Conservation (phyloP, 2,888 invertebrate genomes). For the Trissolcus brochymenae region DNA sequence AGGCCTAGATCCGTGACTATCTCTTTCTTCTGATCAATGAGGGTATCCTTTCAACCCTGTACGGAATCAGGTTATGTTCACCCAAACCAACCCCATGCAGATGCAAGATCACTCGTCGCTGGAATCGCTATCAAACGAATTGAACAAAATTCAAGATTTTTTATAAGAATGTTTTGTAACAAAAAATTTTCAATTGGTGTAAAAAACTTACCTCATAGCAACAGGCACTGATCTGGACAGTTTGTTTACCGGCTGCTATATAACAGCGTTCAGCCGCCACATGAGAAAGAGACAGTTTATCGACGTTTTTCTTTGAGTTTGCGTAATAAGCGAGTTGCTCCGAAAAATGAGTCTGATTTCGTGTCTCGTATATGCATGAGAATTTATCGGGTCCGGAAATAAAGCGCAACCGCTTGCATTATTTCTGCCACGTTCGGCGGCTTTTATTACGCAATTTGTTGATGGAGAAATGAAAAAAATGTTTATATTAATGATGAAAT, state of each 20-base stretch:
- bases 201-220: slow-evolving; percentile 25
- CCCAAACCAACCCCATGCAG: slow-evolving; percentile 12
- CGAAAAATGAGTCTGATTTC: slow-evolving; percentile 44
- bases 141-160: too few relatives aligned
- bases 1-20: slow-evolving; percentile 60
- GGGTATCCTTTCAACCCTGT: slow-evolving; percentile 12
- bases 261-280: slow-evolving; percentile 36
- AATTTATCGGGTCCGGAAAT: slow-evolving; percentile 17
- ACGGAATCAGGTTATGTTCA: slow-evolving; percentile 32
- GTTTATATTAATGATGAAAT: too few relatives aligned
- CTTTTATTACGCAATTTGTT: background rate
- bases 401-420: slow-evolving; percentile 11
- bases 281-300: slow-evolving; percentile 66
- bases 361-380: slow-evolving; percentile 31
- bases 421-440: slow-evolving; percentile 3
- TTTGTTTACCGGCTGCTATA: slow-evolving; percentile 41
- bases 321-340: slow-evolving; percentile 71
- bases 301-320: slow-evolving; percentile 72
- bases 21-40: slow-evolving; percentile 50
- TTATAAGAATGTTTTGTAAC: too few relatives aligned
- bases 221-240: slow-evolving; percentile 10
- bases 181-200: background rate
- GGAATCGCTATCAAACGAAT: too few relatives aligned
- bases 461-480: too few relatives aligned
- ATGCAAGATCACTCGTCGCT: too few relatives aligned